phyloP scores from a whole-genome alignment of 2,113 vertebrate genomes.

The Bubo blakistoni region DNA sequence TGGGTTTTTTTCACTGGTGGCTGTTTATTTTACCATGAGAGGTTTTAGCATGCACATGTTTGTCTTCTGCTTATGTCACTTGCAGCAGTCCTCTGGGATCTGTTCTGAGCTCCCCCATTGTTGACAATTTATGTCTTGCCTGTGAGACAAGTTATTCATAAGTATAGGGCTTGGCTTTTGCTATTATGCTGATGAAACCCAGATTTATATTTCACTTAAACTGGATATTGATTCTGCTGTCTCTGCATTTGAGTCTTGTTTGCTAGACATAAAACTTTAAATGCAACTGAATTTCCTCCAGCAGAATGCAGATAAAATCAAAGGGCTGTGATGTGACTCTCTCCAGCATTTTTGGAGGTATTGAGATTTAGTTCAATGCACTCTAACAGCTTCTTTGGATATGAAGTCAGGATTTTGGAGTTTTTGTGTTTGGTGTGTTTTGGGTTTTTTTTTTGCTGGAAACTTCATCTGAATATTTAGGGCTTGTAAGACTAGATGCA shows the following conservation, averaged over 20 bases:
- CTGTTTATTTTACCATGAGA: neutral
- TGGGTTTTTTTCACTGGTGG: neutral
- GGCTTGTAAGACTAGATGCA: neutral
- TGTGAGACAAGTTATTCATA: constrained; percentile 49
- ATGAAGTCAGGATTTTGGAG: neutral
- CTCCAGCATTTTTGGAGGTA: neutral
- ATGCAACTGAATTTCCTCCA: constrained; percentile 51
- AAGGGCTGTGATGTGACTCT: neutral
- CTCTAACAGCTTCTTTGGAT: neutral
- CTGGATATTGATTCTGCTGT: constrained; percentile 55
- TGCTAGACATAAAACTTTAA: constrained; percentile 56
- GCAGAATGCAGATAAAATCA: constrained; percentile 26
- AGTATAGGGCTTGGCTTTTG: constrained; percentile 46
- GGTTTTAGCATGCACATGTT: neutral
- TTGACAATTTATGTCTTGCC: constrained; percentile 32
- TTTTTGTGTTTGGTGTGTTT: neutral
- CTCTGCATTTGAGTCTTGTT: constrained; percentile 49
- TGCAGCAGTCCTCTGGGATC: neutral
- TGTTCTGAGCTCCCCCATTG: neutral
- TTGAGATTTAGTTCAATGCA: neutral
- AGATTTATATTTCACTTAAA: constrained; percentile 67
- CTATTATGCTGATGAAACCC: constrained; percentile 49
- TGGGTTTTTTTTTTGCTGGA: neutral
- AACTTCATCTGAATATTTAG: neutral
- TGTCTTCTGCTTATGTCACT: constrained; percentile 21